phyloP scores from a whole-genome alignment of 2,113 vertebrate species.

The Pseudolaguvia tuberculata region DNA sequence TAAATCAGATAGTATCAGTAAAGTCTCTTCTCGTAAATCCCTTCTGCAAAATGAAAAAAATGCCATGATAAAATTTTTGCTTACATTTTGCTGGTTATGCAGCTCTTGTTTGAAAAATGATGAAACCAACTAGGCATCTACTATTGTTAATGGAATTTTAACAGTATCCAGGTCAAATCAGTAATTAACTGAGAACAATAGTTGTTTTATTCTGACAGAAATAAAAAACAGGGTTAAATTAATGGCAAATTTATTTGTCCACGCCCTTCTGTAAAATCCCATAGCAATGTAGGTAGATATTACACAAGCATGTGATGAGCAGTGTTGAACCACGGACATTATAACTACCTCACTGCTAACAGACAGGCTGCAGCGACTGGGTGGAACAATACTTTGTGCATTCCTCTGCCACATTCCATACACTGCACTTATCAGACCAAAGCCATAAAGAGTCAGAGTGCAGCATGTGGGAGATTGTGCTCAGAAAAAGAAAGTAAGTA shows the following conservation, averaged over 20 bases:
- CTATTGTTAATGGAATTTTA: not conserved
- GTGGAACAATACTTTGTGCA: slow-evolving; percentile 46
- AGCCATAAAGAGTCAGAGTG: not conserved
- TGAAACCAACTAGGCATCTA: not conserved
- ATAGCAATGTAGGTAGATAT: not conserved
- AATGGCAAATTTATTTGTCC: not conserved
- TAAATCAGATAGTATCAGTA: slow-evolving; percentile 54
- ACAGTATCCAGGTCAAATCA: not conserved
- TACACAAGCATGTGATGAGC: not conserved
- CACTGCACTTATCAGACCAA: slow-evolving; percentile 43
- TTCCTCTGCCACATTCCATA: slow-evolving; percentile 50
- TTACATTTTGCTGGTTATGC: not conserved
- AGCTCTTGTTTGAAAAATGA: not conserved
- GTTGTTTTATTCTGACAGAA: not conserved
- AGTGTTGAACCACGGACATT: not conserved
- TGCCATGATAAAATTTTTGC: not conserved
- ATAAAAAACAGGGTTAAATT: not conserved
- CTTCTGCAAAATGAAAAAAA: slow-evolving; percentile 62
- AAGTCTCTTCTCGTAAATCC: slow-evolving; percentile 67
- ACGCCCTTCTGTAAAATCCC: not conserved
- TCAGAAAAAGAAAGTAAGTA: too few species aligned
- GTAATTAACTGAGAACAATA: not conserved
- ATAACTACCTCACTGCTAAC: not conserved
- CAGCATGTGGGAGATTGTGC: not conserved
- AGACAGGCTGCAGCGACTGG: not conserved